Base-by-base conservation (phyloP, 2,113 vertebrate species). In the Pseudopodoces humilis region DNA sequence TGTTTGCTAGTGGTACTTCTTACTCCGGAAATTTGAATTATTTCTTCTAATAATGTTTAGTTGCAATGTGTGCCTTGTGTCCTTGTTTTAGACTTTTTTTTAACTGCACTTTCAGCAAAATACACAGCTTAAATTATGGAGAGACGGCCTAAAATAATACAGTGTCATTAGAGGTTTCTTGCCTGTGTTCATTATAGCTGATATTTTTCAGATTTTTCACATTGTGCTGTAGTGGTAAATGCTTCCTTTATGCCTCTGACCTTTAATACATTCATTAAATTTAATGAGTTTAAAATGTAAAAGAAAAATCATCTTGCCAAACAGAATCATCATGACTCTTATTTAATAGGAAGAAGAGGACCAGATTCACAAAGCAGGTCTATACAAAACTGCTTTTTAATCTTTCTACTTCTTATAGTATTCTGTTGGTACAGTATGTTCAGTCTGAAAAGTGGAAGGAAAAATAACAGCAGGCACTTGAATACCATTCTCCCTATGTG, bases 231-330 rank as follows among this genome's bases (percentile, higher is more conserved):
- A 87, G 28, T 82, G 70, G 24, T 65, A 91, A 97, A 92, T 70
- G 90, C 27, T 94, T 63, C 52, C 58, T 94, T 95, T 92, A 65
- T 69, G 60, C 58, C 47, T 79, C 33, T 94, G 95, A 96, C 93
- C 94, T 96, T 97, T 97, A 75, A 95, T 94, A 74, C 15, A 72
- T 78, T 97, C 80, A 89, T 93, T 96, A 94, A 76, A 90, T 96
- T 94, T 94, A 96, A 95, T 89, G 63, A 78, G 52, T 90, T 96
- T 94, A 80, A 92, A 86, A 49, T 68, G 17, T 71, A 75, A 62
- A 94, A 88, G 83, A 77, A 94, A 94, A 91, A 68, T 59, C 60
- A 59, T 90, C 70, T 67, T 86, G 75, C 44, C 60, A 95, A 92
- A 83, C 12, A 28, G 87, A 72, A 81, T 90, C 63, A 91, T 85